Conservation (phyloP, 2,888 invertebrate species). For the Tinea semifulvella region DNA sequence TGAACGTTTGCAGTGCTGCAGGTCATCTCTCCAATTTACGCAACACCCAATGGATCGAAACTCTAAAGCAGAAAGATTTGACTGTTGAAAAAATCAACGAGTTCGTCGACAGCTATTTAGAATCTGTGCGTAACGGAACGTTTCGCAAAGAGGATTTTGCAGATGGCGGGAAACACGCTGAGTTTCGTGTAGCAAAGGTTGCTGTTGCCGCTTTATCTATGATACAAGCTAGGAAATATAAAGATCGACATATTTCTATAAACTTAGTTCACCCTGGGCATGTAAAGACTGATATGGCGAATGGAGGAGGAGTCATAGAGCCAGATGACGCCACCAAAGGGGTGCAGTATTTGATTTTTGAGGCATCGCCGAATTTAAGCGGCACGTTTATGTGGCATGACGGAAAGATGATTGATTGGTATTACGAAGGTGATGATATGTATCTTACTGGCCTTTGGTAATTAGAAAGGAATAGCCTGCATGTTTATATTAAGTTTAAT, state of each 20-base stretch:
- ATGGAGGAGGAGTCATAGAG: slow-evolving; percentile 64
- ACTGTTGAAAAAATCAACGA: slow-evolving; percentile 39
- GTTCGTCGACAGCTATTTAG: slow-evolving; percentile 48
- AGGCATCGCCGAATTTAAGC: slow-evolving; percentile 66
- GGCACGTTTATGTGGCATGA: slow-evolving; percentile 74
- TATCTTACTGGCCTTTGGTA: slow-evolving; percentile 34
- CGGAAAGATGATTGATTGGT: slow-evolving; percentile 69
- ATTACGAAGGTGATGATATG: slow-evolving; percentile 41
- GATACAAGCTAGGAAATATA: slow-evolving; percentile 43
- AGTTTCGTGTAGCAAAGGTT: slow-evolving; percentile 51
- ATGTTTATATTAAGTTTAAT: too few relatives aligned
- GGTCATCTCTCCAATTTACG: slow-evolving; percentile 52
- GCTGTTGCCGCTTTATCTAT: slow-evolving; percentile 48
- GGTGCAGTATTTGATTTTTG: slow-evolving; percentile 70
- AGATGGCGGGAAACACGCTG: slow-evolving; percentile 54
- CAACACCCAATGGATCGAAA: slow-evolving; percentile 41
- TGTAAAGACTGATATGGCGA: slow-evolving; percentile 46
- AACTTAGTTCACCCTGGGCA: slow-evolving; percentile 52
- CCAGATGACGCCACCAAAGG: slow-evolving; percentile 67
- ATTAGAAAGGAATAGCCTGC: neutral
- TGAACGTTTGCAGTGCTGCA: slow-evolving; percentile 70
- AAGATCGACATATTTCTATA: slow-evolving; percentile 39
- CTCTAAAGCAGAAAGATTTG: slow-evolving; percentile 34
- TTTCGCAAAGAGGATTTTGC: slow-evolving; percentile 48
- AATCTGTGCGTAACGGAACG: slow-evolving; percentile 46